These are phyloP conservation scores for Rhinogobio ventralis DNA, from an alignment of 2,797 vertebrate genomes.

Conservation along the genomic window DNA sequence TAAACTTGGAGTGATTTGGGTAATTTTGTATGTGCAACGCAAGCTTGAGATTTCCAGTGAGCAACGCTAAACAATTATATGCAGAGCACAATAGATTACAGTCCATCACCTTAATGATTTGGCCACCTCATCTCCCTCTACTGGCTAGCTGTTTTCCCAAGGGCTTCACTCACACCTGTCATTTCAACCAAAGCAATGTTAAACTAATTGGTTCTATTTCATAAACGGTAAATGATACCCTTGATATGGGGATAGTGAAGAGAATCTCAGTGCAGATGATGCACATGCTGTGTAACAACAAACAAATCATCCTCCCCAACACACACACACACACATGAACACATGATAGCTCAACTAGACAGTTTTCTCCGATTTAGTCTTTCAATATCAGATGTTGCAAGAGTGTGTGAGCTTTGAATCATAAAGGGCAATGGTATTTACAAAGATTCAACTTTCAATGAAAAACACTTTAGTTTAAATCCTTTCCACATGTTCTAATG, in stretches of 20 bases:
- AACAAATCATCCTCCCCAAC: not conserved
- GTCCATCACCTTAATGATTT: not conserved
- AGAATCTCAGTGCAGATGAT: not conserved
- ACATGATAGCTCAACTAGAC: not conserved
- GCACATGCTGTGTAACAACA: not conserved
- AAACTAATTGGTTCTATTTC: constrained; percentile 2
- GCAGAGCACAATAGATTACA: not conserved
- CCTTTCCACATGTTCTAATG: not conserved
- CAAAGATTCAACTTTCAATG: not conserved
- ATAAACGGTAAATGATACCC: not conserved
- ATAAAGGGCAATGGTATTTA: not conserved
- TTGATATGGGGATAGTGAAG: not conserved
- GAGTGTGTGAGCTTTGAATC: constrained; percentile 7
- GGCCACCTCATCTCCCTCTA: not conserved
- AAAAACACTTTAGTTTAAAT: not conserved
- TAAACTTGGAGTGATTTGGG: constrained; percentile 3
- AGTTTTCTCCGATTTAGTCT: not conserved
- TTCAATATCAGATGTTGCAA: not conserved
- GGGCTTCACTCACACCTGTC: constrained; percentile 2
- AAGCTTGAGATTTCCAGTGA: not conserved
- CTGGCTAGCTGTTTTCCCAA: not conserved
- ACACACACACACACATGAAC: not conserved
- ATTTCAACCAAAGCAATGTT: constrained; percentile 26
- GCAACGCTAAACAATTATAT: not conserved
- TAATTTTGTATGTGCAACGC: not conserved